phyloP scores from a whole-genome alignment of 64 coral and sea anemone genomes.

The Acropora yongei region DNA sequence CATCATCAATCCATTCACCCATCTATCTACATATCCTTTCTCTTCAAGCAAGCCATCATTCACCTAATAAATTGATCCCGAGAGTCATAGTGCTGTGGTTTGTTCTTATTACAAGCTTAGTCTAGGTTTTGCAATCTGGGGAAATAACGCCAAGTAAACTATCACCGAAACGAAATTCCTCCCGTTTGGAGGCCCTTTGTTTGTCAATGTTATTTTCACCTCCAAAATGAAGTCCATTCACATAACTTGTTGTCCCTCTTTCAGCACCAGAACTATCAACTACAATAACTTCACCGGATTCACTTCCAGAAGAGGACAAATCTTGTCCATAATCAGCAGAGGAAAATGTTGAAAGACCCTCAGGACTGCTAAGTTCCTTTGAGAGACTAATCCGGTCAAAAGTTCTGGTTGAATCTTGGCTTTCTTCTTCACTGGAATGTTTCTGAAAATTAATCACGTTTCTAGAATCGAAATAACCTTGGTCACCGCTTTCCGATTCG shows the following conservation, averaged over 20 bases:
- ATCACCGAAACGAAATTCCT: not conserved
- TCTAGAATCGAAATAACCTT: not conserved
- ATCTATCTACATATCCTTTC: no score
- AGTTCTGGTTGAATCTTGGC: not conserved
- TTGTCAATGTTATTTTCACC: not conserved
- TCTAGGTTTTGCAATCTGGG: not conserved
- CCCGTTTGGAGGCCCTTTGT: not conserved
- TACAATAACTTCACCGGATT: not conserved
- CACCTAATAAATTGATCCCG: no score
- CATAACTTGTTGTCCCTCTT: not conserved
- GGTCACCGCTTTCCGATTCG: not conserved
- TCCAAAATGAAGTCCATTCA: not conserved
- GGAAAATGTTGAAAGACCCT: not conserved
- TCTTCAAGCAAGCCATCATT: no score
- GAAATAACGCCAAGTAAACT: not conserved
- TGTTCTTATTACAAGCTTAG: not conserved
- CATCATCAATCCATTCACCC: no score
- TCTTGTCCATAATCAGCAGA: not conserved
- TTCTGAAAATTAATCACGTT: not conserved
- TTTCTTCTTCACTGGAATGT: not conserved
- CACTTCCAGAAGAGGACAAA: not conserved
- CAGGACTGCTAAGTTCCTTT: not conserved
- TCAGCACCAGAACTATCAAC: not conserved
- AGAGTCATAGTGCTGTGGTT: not conserved
- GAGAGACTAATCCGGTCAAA: no score